These are phyloP conservation scores for Parnassius glacialis DNA, from an alignment of 2,888 invertebrate species.

Conservation along the genomic window DNA sequence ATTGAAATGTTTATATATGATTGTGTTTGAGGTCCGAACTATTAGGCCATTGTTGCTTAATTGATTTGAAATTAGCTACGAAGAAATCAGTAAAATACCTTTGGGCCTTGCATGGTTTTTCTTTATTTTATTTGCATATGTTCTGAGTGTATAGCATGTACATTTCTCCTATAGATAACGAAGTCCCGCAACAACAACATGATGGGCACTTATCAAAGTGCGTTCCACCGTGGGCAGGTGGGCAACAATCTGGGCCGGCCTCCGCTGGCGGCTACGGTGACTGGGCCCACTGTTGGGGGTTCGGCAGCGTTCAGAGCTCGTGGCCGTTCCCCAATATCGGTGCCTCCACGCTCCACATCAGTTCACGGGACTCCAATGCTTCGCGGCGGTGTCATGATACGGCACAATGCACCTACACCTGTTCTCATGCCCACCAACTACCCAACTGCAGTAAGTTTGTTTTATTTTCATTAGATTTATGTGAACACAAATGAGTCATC, in stretches of 20 bases:
- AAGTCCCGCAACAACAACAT: constrained; percentile 54
- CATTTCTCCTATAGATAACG: constrained; percentile 43
- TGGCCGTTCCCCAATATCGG: constrained; percentile 51
- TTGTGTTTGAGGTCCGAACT: no score
- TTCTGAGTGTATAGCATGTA: no score
- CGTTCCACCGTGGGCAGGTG: constrained; percentile 64
- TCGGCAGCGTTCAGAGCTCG: constrained; percentile 52
- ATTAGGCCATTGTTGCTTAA: no score
- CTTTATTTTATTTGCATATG: no score
- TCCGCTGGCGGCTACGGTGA: constrained; percentile 36
- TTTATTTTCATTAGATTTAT: constrained; percentile 16
- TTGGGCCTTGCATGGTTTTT: no score
- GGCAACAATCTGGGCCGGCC: constrained; percentile 51
- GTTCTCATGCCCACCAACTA: constrained; percentile 80
- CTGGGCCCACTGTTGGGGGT: constrained; percentile 62
- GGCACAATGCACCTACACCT: constrained; percentile 78
- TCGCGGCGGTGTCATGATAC: constrained; percentile 80
- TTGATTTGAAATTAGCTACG: no score
- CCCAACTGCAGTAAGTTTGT: constrained; percentile 80
- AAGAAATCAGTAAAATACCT: no score
- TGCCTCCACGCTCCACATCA: constrained; percentile 40
- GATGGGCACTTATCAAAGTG: constrained; percentile 55
- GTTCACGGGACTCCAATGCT: constrained; percentile 53
- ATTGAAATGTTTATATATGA: no score
- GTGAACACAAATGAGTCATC: no score